Evolutionary conservation across 1,140 invertebrate genomes (phyloP).

Genomic region (Cephus cinctus): DNA sequence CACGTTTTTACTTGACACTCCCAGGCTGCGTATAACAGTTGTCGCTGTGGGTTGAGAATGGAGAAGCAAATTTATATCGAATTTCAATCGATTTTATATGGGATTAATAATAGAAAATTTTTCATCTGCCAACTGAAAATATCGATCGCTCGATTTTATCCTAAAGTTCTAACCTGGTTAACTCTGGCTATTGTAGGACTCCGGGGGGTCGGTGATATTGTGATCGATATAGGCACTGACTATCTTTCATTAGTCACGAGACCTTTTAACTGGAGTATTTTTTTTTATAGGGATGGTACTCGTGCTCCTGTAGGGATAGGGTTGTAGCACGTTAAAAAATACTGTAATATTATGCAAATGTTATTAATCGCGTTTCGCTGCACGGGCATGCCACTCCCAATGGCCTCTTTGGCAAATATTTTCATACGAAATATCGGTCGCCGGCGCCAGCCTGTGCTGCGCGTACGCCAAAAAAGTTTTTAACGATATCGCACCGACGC

Average conservation of each 20-base stretch:
- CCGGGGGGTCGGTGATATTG: no score
- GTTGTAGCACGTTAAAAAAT: conserved; percentile 41
- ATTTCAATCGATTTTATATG: no score
- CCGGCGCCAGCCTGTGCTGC: conserved; percentile 1
- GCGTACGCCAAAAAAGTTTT: background rate
- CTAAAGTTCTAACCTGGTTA: no score
- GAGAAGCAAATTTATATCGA: no score
- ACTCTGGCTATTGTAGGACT: no score
- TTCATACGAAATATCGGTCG: conserved; percentile 2
- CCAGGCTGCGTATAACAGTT: no score
- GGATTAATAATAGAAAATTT: no score
- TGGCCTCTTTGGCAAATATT: conserved; percentile 2
- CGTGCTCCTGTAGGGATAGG: conserved; percentile 14
- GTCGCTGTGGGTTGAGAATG: no score
- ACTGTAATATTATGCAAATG: conserved; percentile 53
- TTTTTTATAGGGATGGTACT: background rate
- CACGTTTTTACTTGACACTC: conserved; percentile 5
- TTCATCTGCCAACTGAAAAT: no score
- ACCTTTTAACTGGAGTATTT: background rate
- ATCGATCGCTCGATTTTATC: no score
- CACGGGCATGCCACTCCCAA: conserved; percentile 1
- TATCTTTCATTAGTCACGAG: background rate
- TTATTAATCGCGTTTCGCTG: conserved; percentile 34
- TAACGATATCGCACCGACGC: background rate
- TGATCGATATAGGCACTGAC: conserved; percentile 3